Conservation (phyloP, 2,888 invertebrate genomes). For the Diloba caeruleocephala region DNA sequence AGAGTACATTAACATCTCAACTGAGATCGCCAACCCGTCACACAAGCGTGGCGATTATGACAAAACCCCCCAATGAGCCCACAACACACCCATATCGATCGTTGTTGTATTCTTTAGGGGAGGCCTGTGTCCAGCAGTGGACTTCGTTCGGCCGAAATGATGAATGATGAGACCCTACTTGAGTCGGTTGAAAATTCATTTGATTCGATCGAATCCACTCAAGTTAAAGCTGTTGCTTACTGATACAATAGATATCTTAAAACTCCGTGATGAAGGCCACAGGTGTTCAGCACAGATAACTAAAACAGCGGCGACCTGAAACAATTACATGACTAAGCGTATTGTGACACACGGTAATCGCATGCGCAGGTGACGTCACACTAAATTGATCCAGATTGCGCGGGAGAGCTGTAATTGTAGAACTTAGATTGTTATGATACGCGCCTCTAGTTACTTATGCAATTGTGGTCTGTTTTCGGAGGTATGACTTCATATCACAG, state of each 20-base stretch:
- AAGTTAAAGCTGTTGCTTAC: no score
- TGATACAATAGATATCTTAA: neutral
- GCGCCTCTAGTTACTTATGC: slow-evolving; percentile 48
- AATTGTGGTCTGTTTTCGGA: slow-evolving; percentile 35
- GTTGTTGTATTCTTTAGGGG: no score
- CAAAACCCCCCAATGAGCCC: no score
- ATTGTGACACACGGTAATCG: slow-evolving; percentile 54
- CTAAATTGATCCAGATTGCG: slow-evolving; percentile 57
- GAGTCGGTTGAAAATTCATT: no score
- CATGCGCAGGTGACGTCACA: slow-evolving; percentile 57
- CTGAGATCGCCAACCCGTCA: no score
- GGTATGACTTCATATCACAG: slow-evolving; percentile 22
- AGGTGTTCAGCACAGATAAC: slow-evolving; percentile 48
- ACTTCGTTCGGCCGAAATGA: no score
- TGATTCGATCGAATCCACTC: no score
- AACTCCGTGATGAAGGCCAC: slow-evolving; percentile 38
- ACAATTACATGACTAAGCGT: slow-evolving; percentile 58
- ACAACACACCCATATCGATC: no score
- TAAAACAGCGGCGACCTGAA: slow-evolving; percentile 49
- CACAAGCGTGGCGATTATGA: no score
- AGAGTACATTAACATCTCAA: no score
- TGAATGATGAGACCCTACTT: no score
- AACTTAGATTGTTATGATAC: slow-evolving; percentile 50
- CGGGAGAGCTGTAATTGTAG: slow-evolving; percentile 45
- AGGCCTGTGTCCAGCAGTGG: no score